Percentiles rank a stretch among this genome's conserved stretches.
phyloP scores from a whole-genome alignment of 2,113 vertebrate genomes.

The Atherinomorus stipes region DNA sequence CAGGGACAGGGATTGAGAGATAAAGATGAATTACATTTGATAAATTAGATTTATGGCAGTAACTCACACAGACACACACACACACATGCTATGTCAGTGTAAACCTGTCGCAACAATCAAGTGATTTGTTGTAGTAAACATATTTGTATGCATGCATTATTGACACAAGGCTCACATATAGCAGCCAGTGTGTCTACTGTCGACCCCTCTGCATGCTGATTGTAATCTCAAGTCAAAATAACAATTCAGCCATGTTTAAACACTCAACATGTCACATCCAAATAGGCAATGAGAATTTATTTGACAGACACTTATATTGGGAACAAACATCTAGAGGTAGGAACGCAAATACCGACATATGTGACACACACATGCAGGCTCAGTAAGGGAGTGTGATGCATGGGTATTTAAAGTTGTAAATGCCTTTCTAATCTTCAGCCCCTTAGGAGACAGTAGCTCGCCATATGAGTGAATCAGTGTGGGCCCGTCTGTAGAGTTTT shows the following conservation, averaged over 20 bases:
- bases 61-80: slow-evolving; percentile 15
- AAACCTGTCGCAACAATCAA: slow-evolving; percentile 41
- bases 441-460: slow-evolving; percentile 75
- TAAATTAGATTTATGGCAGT: slow-evolving; percentile 58
- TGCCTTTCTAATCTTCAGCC: slow-evolving; percentile 72
- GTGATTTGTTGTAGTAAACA: slow-evolving; percentile 70
- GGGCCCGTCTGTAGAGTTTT: slow-evolving; percentile 75
- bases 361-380: slow-evolving; percentile 27
- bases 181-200: slow-evolving; percentile 56
- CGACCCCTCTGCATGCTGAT: slow-evolving; percentile 63
- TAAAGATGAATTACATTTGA: slow-evolving; percentile 57
- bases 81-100: slow-evolving; percentile 40
- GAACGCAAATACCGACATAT: slow-evolving; percentile 51
- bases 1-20: slow-evolving; percentile 41
- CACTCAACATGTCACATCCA: slow-evolving; percentile 64
- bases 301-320: slow-evolving; percentile 67
- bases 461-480: slow-evolving; percentile 74
- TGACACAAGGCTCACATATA: slow-evolving; percentile 64
- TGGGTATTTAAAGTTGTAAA: slow-evolving; percentile 75
- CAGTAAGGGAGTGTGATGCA: slow-evolving; percentile 53
- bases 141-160: slow-evolving; percentile 73
- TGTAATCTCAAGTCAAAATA: slow-evolving; percentile 73
- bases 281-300: slow-evolving; percentile 47
- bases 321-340: slow-evolving; percentile 30
- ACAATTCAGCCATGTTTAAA: slow-evolving; percentile 71